Evolutionary conservation across 2,797 vertebrate genomes (phyloP), one percentile per base, ranked within the genome.

Genomic region (Pangasius larnaudii): DNA sequence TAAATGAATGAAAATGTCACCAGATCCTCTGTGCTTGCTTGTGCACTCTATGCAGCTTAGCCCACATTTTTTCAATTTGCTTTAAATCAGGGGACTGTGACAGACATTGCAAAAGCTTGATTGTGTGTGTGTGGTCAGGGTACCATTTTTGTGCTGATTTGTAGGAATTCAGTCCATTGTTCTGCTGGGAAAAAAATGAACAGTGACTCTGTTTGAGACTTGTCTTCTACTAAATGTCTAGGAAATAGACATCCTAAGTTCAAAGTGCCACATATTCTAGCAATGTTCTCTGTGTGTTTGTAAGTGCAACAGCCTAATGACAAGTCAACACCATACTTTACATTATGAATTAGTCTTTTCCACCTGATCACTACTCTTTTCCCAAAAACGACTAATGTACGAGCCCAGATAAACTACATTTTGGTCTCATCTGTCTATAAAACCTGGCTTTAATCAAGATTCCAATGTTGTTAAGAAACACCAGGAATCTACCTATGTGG

Each of bases 401-500:
- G 1, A 49, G 39, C 53, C n/a, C 22, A 39, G 51, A 86, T 53
- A 56, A 65, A 33, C 18, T 78, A 9, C 24, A 27, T 49, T 75
- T 46, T 89, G 58, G 24, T 49, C 59, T 77, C 42, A 42, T 65
- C 78, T 63, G 84, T 53, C 67, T 71, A 51, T 77, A 30, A 46
- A 89, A 78, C 13, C 49, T 77, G 71, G 33, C 78, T 82, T 80
- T 61, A 86, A 85, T 80, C 39, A 88, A 65, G 79, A 81, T 83
- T 83, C 85, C 84, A 65, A 0, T 53, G 74, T 61, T 65, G 46
- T 87, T 83, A 61, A 53, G 30, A 83, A 77, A 84, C 86, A 53
- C 80, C 80, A 63, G 67, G 80, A 74, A 87, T 87, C 86, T 84
- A 84, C 80, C 79, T 87, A 36, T 74, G 80, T 84, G 86, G 69